phyloP scores from a whole-genome alignment of 2,797 vertebrate genomes.

The Octomys mimax region DNA sequence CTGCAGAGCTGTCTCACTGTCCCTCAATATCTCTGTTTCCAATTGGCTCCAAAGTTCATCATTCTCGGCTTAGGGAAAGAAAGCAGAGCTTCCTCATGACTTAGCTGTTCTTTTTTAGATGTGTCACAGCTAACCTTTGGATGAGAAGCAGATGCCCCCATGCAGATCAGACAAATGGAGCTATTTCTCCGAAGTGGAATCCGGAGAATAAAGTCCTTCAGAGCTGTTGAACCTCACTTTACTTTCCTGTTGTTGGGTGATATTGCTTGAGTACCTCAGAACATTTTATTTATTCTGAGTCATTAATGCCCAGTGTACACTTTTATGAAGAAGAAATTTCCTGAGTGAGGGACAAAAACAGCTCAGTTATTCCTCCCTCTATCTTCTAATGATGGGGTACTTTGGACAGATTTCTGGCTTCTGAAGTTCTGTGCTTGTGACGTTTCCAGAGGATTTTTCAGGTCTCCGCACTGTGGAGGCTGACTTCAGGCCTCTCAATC shows the following conservation, averaged over 20 bases:
- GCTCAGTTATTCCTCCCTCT: not conserved
- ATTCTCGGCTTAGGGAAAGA: not conserved
- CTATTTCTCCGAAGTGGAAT: not conserved
- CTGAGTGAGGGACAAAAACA: not conserved
- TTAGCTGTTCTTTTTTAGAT: not conserved
- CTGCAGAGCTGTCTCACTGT: too few species aligned
- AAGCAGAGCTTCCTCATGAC: not conserved
- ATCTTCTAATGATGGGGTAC: not conserved
- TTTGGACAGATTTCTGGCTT: not conserved
- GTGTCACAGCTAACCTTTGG: not conserved
- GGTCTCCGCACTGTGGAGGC: not conserved
- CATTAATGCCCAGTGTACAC: not conserved
- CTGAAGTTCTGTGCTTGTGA: not conserved
- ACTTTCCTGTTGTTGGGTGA: not conserved
- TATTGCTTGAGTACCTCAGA: not conserved
- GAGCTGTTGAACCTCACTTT: not conserved
- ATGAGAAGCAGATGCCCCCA: not conserved
- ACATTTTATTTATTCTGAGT: slow-evolving; percentile 6
- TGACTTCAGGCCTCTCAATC: not conserved
- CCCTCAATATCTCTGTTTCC: too few species aligned
- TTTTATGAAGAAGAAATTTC: not conserved
- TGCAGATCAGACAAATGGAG: not conserved
- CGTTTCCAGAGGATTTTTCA: not conserved
- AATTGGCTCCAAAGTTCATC: not conserved
- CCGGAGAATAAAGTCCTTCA: slow-evolving; percentile 18